phyloP scores from a whole-genome alignment of 2,888 invertebrate species.

The Caenorhabditis sp. region DNA sequence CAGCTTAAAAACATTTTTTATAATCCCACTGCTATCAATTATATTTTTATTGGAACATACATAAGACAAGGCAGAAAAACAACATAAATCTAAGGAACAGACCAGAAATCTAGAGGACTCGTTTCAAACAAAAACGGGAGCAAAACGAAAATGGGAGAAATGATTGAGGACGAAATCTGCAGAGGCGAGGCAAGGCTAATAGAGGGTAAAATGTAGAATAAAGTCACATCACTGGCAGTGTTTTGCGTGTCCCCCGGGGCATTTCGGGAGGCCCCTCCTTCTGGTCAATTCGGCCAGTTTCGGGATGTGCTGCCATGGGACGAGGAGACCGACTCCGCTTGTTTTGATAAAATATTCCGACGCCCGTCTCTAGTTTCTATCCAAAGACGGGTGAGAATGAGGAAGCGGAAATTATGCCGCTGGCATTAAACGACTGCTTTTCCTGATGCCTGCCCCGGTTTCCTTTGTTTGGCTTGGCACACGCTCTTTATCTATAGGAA shows the following conservation, averaged over 20 bases:
- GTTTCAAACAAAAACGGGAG: neutral
- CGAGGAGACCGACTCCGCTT: slow-evolving; percentile 15
- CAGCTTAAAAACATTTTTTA: neutral
- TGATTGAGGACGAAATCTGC: slow-evolving; percentile 32
- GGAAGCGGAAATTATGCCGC: slow-evolving; percentile 39
- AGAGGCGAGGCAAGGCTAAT: slow-evolving; percentile 49
- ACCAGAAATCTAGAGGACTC: neutral
- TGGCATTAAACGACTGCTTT: slow-evolving; percentile 7
- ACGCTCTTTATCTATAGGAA: slow-evolving; percentile 2
- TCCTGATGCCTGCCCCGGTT: neutral
- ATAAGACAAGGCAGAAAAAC: neutral
- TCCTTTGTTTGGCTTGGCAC: slow-evolving; percentile 3
- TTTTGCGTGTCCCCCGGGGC: slow-evolving; percentile 57
- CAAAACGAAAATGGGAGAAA: slow-evolving; percentile 8
- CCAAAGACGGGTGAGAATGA: slow-evolving; percentile 25
- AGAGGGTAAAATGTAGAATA: slow-evolving; percentile 57
- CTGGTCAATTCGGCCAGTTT: slow-evolving; percentile 36
- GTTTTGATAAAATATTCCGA: slow-evolving; percentile 59
- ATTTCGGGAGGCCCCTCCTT: slow-evolving; percentile 33
- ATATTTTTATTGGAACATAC: neutral
- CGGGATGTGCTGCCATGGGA: slow-evolving; percentile 7
- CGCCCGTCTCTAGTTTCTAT: slow-evolving; percentile 5
- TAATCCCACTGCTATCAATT: slow-evolving; percentile 11
- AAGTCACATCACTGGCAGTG: slow-evolving; percentile 60
- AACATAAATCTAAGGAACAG: neutral